phyloP scores from a whole-genome alignment of 2,797 vertebrate species.

The Semotilus atromaculatus region DNA sequence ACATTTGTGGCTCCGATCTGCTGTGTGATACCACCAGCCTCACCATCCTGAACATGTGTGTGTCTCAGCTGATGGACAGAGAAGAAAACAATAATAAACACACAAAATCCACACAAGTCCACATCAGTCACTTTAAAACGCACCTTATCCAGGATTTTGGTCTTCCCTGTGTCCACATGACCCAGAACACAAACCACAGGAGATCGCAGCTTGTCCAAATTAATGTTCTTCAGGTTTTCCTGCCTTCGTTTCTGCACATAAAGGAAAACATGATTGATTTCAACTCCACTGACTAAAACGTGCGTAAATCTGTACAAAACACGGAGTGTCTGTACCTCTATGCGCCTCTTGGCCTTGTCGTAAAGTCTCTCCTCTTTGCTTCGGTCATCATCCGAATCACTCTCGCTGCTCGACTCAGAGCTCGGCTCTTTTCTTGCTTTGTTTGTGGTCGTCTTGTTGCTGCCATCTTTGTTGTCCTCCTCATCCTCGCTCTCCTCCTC shows the following conservation, averaged over 20 bases:
- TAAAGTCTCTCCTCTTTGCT: constrained; percentile 93
- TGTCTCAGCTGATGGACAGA: constrained; percentile 83
- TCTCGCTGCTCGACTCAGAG: constrained; percentile 82
- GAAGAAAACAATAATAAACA: neutral
- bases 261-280: neutral
- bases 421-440: constrained; percentile 81
- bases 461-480: constrained; percentile 69
- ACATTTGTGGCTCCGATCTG: constrained; percentile 99
- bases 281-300: neutral
- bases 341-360: constrained; percentile 92
- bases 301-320: constrained; percentile 2
- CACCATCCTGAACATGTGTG: constrained; percentile 94
- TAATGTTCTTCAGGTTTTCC: constrained; percentile 88
- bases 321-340: constrained; percentile 83
- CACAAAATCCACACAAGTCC: neutral
- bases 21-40: constrained; percentile 98
- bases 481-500: constrained; percentile 79
- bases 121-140: constrained; percentile 29
- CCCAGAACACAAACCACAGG: constrained; percentile 98
- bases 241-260: constrained; percentile 85
- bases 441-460: constrained; percentile 67
- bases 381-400: constrained; percentile 86
- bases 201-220: constrained; percentile 85
- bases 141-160: constrained; percentile 98
- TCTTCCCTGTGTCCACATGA: constrained; percentile 98